Percentiles rank a stretch among this genome's conserved stretches.
Conservation (phyloP, 1,140 invertebrate species). For the Paraescarpia echinospica region DNA sequence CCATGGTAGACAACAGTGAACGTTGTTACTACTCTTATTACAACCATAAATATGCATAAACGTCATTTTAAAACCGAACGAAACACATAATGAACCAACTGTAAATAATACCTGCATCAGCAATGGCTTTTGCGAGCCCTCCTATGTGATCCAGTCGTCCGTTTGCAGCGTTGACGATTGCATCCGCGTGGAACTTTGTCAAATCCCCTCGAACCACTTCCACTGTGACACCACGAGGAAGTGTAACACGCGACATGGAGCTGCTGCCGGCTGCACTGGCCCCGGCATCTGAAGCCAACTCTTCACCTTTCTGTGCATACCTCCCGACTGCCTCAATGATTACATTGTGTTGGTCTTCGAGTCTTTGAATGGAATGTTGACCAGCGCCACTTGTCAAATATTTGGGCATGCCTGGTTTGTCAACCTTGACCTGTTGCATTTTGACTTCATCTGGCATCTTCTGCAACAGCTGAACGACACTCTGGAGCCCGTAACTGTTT, state of each 20-base stretch:
- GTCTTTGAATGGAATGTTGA: not conserved
- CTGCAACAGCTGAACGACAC: not conserved
- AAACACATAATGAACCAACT: too few relatives aligned
- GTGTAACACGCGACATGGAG: not conserved
- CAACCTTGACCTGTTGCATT: not conserved
- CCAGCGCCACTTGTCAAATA: not conserved
- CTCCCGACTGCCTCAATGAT: conserved; percentile 8
- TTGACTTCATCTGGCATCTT: not conserved
- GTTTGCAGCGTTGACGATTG: conserved; percentile 90
- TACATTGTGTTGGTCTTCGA: not conserved
- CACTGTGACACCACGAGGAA: not conserved
- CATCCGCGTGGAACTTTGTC: conserved; percentile 79
- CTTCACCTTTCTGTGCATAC: not conserved
- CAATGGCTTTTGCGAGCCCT: conserved; percentile 82
- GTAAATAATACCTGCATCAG: conserved; percentile 29
- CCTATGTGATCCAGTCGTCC: conserved; percentile 73
- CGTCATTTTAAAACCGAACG: not conserved
- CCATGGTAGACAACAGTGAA: not conserved
- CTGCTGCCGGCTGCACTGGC: not conserved
- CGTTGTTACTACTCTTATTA: not conserved
- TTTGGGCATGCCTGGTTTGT: not conserved
- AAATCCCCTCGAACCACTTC: conserved; percentile 69
- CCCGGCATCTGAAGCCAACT: not conserved
- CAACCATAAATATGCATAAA: not conserved
- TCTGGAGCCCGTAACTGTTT: not conserved